Conservation (phyloP, 2,113 vertebrate species). For the Cromileptes altivelis region DNA sequence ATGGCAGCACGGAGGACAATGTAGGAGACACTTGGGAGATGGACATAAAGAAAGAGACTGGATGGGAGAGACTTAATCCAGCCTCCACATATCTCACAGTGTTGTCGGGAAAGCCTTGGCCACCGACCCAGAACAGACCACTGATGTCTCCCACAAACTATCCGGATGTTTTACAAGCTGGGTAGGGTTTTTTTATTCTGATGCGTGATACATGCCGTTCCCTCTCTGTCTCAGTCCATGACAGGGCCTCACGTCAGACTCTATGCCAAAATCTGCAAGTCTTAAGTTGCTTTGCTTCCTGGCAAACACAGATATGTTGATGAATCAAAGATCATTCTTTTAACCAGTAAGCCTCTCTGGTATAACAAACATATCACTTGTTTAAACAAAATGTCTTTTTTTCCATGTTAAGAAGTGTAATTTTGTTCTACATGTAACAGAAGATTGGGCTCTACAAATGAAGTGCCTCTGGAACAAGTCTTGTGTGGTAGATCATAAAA, state of each 20-base stretch:
- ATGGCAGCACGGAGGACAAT: constrained; percentile 1
- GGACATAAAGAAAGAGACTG: not conserved
- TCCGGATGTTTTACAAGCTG: constrained; percentile 62
- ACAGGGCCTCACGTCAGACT: constrained; percentile 43
- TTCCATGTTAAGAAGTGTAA: constrained; percentile 17
- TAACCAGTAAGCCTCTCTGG: constrained; percentile 42
- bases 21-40: constrained; percentile 15
- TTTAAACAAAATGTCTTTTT: constrained; percentile 45
- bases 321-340: constrained; percentile 40
- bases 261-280: constrained; percentile 31
- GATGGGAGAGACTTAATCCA: constrained; percentile 38
- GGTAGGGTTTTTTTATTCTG: constrained; percentile 40
- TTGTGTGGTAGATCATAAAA: not conserved
- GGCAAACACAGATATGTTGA: constrained; percentile 26
- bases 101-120: constrained; percentile 62
- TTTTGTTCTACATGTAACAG: constrained; percentile 15
- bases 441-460: constrained; percentile 5
- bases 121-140: constrained; percentile 51
- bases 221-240: constrained; percentile 27
- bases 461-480: not conserved
- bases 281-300: constrained; percentile 39
- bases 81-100: constrained; percentile 25
- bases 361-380: constrained; percentile 40
- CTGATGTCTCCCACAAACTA: constrained; percentile 67
- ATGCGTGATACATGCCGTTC: constrained; percentile 49